Base-by-base conservation (phyloP, 2,888 invertebrate genomes). In the Chorisops tibialis region DNA sequence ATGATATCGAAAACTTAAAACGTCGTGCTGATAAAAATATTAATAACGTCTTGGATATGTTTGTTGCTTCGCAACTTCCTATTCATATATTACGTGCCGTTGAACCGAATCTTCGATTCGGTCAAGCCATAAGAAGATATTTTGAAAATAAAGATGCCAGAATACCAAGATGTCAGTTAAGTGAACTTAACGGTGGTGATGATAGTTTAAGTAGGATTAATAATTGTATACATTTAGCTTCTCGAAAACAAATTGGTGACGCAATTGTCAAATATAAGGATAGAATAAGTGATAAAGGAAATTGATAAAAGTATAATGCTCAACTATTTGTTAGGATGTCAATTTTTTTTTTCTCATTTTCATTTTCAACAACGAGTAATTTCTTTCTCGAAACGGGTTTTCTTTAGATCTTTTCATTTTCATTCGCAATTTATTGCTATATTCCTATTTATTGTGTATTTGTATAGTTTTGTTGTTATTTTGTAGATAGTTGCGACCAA, bases 31-130 rank as follows among this genome's bases (percentile, higher is more conserved):
- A 75, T 59, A 75, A 79, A 65, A 73, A 76, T 41, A 74, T 79
- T 1, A 80, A 82, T 61, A 82, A 81, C 63, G 76, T 91, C 30
- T 84, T 87, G 68, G 84, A 86, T 65, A 84, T 91, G 82, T 91
- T 92, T 71, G 79, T 89, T 7, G 80, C 83, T 41, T 81, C 83
- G 54, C 81, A 83, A 67, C 72, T 79, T 24, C 80, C 85, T 61
- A 74, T 90, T 59, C 91, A 91, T 75, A 82, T 87, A 47, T 81
- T 93, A 73, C 82, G 91, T 59, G 91, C 89, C 22, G 87, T 89
- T 6, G 95, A 94, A 74, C 92, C 93, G 50, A 86, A 87, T 67
- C 78, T 93, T 38, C 73, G 79, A 21, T 76, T 73, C 61, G 79
- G 79, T 41, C 83, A 84, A 70, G 79, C 87, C 54, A 73, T 79